These are phyloP conservation scores for Lepidocyrtinus sp. DNA, from an alignment of 2,888 invertebrate species.

Conservation along the genomic window DNA sequence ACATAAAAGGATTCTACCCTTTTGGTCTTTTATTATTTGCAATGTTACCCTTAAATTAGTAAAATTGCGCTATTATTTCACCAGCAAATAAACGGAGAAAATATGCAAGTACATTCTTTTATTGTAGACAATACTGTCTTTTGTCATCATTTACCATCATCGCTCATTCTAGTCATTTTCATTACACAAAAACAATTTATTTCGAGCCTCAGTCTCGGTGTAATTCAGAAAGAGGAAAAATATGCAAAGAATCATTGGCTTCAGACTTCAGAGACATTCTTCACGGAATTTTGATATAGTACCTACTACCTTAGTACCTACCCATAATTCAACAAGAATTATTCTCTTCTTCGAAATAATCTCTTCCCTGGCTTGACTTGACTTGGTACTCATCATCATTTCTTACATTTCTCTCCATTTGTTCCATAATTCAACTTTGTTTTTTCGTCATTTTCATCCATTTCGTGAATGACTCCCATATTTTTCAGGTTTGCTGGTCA, in stretches of 20 bases:
- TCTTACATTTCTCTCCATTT: neutral
- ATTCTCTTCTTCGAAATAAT: no score
- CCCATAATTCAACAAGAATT: no score
- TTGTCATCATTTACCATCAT: constrained; percentile 15
- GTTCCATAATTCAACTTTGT: neutral
- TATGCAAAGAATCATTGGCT: neutral
- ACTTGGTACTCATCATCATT: constrained; percentile 18
- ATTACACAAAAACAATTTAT: constrained; percentile 18
- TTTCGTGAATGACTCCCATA: constrained; percentile 48
- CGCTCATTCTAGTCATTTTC: constrained; percentile 3
- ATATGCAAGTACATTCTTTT: neutral
- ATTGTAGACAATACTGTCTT: no score
- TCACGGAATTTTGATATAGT: no score
- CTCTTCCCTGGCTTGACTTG: neutral
- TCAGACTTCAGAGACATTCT: neutral
- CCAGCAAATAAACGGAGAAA: neutral
- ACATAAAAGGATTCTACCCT: constrained; percentile 13
- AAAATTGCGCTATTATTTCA: constrained; percentile 49
- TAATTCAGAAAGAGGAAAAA: neutral
- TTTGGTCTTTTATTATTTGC: constrained; percentile 44
- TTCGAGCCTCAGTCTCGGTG: no score
- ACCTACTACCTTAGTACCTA: no score
- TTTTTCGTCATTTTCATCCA: constrained; percentile 8
- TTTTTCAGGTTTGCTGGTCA: constrained; percentile 56
- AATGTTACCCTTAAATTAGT: constrained; percentile 50